phyloP scores from a whole-genome alignment of 2,113 vertebrate species.

The Cyanoramphus novaezelandiae region DNA sequence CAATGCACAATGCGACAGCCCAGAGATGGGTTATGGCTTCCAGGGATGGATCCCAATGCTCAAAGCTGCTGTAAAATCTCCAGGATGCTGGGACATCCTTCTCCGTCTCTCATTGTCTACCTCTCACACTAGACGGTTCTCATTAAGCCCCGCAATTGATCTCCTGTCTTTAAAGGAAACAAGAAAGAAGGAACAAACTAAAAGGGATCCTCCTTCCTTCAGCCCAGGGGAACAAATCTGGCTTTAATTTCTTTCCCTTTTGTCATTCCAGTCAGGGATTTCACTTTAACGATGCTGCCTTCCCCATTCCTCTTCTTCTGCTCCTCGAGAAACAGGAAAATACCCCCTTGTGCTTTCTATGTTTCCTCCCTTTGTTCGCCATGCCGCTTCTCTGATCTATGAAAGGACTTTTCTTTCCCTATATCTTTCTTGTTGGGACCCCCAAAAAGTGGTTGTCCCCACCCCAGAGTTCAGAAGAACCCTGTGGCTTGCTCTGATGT shows the following conservation, averaged over 20 bases:
- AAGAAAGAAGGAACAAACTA: conserved; percentile 52
- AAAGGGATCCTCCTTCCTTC: conserved; percentile 47
- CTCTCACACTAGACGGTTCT: conserved; percentile 41
- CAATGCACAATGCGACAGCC: fast-evolving
- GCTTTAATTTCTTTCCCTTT: conserved; percentile 57
- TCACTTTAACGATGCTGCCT: neutral
- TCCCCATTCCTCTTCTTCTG: neutral
- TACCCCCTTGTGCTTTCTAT: neutral
- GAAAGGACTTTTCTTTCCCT: neutral
- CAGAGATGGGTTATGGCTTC: neutral
- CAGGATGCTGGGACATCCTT: neutral
- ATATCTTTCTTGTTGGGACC: neutral
- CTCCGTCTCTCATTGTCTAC: neutral
- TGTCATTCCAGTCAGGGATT: conserved; percentile 28
- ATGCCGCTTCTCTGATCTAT: neutral
- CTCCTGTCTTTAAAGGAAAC: conserved; percentile 48
- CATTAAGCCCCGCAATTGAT: conserved; percentile 28
- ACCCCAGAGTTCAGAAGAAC: neutral
- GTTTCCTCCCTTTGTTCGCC: conserved; percentile 41
- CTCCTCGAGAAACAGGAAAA: neutral
- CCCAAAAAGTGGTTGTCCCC: neutral
- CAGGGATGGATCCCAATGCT: neutral
- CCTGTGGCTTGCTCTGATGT: neutral
- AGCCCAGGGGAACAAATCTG: conserved; percentile 47
- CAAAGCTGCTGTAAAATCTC: neutral